Base-by-base conservation (phyloP, 2,797 vertebrate genomes). In the Halcyon chelicuti region DNA sequence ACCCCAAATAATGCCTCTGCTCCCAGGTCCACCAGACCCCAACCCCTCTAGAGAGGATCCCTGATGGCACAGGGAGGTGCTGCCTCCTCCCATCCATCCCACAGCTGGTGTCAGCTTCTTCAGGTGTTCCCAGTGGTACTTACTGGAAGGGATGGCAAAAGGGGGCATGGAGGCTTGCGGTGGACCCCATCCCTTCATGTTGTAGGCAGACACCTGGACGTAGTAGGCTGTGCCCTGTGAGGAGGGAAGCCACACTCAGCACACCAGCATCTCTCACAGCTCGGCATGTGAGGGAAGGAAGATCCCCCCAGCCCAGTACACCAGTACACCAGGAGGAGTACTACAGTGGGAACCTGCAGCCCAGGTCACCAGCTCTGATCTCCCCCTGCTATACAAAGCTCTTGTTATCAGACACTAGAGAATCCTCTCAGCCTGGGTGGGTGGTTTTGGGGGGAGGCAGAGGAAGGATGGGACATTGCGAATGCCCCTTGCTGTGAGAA, bases 131-230 rank as follows among this genome's bases (percentile, higher is more conserved):
- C 9, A 9, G 54, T 25, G 42, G 35, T 60, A 98, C 99, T 99
- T 97, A 99, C 99, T 99, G 94, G 99, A 99, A 51, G 99, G 99
- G 70, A 98, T 95, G 47, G 99, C 99, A 9, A 98, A 99, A 52
- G 97, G 88, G 33, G 99, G 99, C 51, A 97, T 83, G 5, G 99
- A 99, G 55, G 96, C 82, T 35, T 98, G 98, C 0, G 98, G 95
- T 49, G 98, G 97, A 21, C 99, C 98, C 99, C 99, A 99, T 35
- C 99, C 99, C 95, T 99, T 99, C 99, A 99, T 99, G 96, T 99
- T 99, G 97, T 99, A 99, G 58, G 99, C 99, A 5, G 98, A 98
- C 80, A 99, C 99, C 62, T 98, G 99, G 90, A 99, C 95, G 4
- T 99, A 99, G 97, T 99, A 99, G 26, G 97, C 94, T 0, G 97